phyloP scores from a whole-genome alignment of 2,888 invertebrate genomes.

The Drosophila yooni region DNA sequence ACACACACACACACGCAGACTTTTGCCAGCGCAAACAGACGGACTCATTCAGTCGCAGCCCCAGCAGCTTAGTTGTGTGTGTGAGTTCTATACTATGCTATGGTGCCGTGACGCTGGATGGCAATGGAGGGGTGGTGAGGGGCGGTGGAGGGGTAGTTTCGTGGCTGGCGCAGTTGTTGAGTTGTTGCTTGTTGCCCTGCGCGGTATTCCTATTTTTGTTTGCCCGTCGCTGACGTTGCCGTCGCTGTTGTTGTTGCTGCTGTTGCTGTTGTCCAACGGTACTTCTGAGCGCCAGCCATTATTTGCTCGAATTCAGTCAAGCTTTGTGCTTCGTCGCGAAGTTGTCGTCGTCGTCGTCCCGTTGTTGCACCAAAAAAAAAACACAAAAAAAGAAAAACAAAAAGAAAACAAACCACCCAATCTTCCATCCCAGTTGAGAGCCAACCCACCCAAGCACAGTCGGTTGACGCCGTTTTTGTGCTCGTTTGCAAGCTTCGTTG shows the following conservation, averaged over 20 bases:
- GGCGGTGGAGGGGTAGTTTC: slow-evolving; percentile 48
- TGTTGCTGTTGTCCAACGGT: slow-evolving; percentile 73
- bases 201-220: slow-evolving; percentile 77
- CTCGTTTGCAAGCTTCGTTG: slow-evolving; percentile 33
- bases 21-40: slow-evolving; percentile 55
- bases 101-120: slow-evolving; percentile 30
- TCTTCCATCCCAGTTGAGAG: slow-evolving; percentile 14
- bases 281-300: slow-evolving; percentile 75
- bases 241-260: slow-evolving; percentile 30
- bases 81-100: slow-evolving; percentile 30
- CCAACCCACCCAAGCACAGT: slow-evolving; percentile 39
- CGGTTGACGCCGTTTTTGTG: slow-evolving; percentile 14
- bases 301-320: slow-evolving; percentile 78
- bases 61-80: slow-evolving; percentile 38
- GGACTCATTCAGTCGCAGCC: slow-evolving; percentile 62
- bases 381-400: neutral
- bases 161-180: slow-evolving; percentile 48
- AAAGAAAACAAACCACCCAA: slow-evolving; percentile 14
- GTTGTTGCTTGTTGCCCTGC: slow-evolving; percentile 57
- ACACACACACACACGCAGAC: slow-evolving; percentile 12
- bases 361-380: slow-evolving; percentile 53
- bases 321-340: slow-evolving; percentile 81
- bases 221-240: slow-evolving; percentile 52
- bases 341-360: slow-evolving; percentile 58
- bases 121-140: slow-evolving; percentile 40